Evolutionary conservation across 1,140 invertebrate species (phyloP).

Genomic region (Hycleus cichorii): DNA sequence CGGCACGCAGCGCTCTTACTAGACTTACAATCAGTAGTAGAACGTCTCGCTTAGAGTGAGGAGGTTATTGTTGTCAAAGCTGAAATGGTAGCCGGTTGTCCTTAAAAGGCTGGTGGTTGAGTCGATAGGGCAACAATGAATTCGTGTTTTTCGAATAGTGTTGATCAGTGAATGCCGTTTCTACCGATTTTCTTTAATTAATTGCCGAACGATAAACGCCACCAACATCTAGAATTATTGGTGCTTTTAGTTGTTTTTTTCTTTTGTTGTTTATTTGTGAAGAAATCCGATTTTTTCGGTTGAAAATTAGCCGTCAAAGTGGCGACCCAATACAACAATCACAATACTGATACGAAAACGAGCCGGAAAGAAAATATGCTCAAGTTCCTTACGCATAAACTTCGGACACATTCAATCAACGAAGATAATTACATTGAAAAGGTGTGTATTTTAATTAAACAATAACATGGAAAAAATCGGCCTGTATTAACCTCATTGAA

Average conservation of each 20-base stretch:
- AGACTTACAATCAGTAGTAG: conserved; percentile 33
- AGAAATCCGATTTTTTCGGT: too few species aligned
- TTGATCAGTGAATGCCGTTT: neutral
- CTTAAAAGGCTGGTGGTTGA: conserved; percentile 1
- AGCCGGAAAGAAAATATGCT: conserved; percentile 54
- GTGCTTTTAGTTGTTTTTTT: too few species aligned
- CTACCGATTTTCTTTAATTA: too few species aligned
- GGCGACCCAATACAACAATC: conserved; percentile 30
- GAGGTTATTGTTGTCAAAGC: conserved; percentile 11
- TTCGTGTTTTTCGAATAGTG: conserved; percentile 17
- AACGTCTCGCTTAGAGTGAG: conserved; percentile 27
- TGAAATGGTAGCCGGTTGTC: conserved; percentile 9
- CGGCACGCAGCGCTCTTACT: conserved; percentile 32
- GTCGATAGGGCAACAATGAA: conserved; percentile 11
- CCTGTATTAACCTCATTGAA: conserved; percentile 36
- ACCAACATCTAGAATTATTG: too few species aligned
- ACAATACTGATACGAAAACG: conserved; percentile 10
- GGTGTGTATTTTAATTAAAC: conserved; percentile 31
- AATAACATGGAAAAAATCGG: conserved; percentile 13
- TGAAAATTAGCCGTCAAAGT: conserved; percentile 26
- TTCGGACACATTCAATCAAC: conserved; percentile 71
- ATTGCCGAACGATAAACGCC: too few species aligned
- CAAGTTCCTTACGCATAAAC: conserved; percentile 71
- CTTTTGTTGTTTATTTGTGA: too few species aligned
- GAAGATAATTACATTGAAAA: conserved; percentile 51